A percentile compares a stretch with the other conserved stretches of the same genome.
Conservation (phyloP, 64 coral and sea anemone species). For the Actinia equina region DNA sequence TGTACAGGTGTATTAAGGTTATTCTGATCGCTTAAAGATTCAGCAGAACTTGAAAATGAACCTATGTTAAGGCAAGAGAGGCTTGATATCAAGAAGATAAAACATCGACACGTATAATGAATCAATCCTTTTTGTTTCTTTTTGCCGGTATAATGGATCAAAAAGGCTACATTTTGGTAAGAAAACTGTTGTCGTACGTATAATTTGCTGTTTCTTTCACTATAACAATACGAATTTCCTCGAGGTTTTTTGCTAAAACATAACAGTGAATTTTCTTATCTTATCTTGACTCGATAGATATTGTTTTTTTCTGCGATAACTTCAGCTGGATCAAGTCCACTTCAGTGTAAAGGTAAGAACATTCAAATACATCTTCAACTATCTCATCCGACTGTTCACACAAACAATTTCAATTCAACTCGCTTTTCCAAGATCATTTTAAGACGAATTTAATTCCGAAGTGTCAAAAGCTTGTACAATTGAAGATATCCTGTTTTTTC, state of each 20-base stretch:
- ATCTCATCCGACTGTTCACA: background rate
- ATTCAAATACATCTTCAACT: background rate
- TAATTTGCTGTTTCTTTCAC: background rate
- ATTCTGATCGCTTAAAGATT: background rate
- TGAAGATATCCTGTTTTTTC: background rate
- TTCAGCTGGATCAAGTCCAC: background rate
- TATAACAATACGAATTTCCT: too few species aligned
- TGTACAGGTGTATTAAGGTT: background rate
- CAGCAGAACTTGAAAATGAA: too few species aligned
- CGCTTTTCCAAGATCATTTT: background rate
- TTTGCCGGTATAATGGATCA: background rate
- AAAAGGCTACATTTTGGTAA: background rate
- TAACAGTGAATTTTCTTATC: background rate
- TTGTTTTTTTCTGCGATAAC: background rate
- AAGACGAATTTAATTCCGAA: background rate
- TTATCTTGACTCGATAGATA: background rate
- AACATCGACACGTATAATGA: background rate
- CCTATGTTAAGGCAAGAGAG: background rate
- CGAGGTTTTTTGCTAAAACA: background rate
- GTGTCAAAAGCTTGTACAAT: background rate
- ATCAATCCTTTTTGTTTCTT: background rate
- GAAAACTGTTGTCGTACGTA: background rate
- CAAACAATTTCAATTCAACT: background rate
- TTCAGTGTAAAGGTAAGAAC: background rate
- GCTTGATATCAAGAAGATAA: background rate